These are phyloP conservation scores for Pseudopleuronectes americanus DNA, from an alignment of 2,797 vertebrate genomes.

Conservation along the genomic window DNA sequence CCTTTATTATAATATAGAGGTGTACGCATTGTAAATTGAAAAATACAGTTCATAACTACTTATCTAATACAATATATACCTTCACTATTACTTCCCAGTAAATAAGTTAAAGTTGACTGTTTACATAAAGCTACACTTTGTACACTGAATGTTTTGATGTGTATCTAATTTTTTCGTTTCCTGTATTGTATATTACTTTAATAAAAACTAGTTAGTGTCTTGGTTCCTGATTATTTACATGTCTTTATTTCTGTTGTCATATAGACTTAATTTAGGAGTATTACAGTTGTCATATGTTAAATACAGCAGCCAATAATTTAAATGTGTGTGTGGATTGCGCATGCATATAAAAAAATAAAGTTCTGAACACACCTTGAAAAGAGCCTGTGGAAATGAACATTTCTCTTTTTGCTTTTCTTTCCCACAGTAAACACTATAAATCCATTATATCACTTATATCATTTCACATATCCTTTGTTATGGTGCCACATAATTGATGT, in stretches of 20 bases:
- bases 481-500: no score
- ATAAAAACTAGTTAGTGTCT: neutral
- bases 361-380: neutral
- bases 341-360: no score
- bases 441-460: no score
- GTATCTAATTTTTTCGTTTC: neutral
- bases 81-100: neutral
- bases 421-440: no score
- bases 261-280: no score
- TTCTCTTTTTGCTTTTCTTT: no score
- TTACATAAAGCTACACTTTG: conserved; percentile 6
- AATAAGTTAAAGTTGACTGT: conserved; percentile 5
- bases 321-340: no score
- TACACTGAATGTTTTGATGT: neutral
- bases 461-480: no score
- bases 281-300: no score
- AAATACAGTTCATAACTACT: neutral
- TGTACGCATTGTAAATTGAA: neutral
- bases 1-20: neutral
- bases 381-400: neutral
- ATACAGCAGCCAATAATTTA: no score
- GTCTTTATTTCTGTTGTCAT: no score
- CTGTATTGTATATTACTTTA: neutral
- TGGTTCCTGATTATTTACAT: neutral
- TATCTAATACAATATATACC: neutral